A percentile compares a stretch with the other conserved stretches of the same genome.
Evolutionary conservation across 2,113 vertebrate species (phyloP).

Genomic region (Clarias macrocephalus): DNA sequence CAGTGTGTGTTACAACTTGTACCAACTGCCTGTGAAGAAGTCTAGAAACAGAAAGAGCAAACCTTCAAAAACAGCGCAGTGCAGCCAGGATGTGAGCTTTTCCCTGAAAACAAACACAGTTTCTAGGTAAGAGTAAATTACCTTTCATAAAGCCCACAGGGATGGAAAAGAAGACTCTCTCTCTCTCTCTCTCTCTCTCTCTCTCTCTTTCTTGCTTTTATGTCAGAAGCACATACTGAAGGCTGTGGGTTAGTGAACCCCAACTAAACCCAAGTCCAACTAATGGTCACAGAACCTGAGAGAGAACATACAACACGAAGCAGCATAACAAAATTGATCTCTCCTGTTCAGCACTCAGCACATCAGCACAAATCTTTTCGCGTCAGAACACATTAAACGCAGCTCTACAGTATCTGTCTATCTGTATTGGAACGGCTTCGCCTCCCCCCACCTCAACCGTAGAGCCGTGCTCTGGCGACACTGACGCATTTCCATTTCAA

Average conservation of each 20-base stretch:
- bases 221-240: neutral
- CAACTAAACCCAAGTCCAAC: neutral
- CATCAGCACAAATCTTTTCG: neutral
- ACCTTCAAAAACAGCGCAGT: neutral
- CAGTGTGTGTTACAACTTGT: neutral
- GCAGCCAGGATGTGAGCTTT: neutral
- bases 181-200: neutral
- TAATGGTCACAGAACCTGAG: neutral
- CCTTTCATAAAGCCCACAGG: slow-evolving; percentile 16
- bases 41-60: neutral
- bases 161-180: neutral
- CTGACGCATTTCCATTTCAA: slow-evolving; percentile 35
- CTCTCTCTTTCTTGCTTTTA: neutral
- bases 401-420: neutral
- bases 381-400: slow-evolving; percentile 2
- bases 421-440: neutral
- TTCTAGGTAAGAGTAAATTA: slow-evolving; percentile 25
- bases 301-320: neutral
- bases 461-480: neutral
- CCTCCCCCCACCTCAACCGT: neutral
- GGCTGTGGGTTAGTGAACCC: neutral
- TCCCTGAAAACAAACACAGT: slow-evolving; percentile 9
- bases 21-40: neutral
- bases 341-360: neutral
- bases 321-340: neutral